Evolutionary conservation across 2,797 vertebrate species (phyloP), one percentile per base, ranked within the genome.

Genomic region (Peromyscus melanophrys): DNA sequence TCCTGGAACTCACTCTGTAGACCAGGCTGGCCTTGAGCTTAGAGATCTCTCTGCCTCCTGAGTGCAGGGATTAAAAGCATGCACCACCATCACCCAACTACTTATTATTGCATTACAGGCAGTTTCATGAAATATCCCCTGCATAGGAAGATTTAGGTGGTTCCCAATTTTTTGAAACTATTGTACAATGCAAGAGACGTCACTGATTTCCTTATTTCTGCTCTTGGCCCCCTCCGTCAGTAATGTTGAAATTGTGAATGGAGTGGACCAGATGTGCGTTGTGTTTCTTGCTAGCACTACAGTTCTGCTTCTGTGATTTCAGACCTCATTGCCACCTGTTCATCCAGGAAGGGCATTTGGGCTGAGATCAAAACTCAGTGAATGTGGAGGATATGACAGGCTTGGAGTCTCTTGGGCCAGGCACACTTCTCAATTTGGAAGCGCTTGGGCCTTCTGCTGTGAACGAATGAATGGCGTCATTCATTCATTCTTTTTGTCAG

Each of bases 141-240:
- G 25, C 23, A 57, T 85, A 81, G 19, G 81, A 90, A 97, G 65
- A 61, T 19, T 96, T 92, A 92, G 75, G 95, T 83, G 49, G 16
- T 92, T 96, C 96, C 96, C 84, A 84, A 1, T 86, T 88, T 90
- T 67, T 90, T 65, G 76, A 80, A 88, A 80, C 57, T 78, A 81
- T 19, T 82, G 1, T 40, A 21, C n/a, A 82, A 0, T 63, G 19
- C 69, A 89, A 52, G 25, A 76, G 46, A 34, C 59, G 95, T 63
- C 69, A 78, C n/a, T 76, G 89, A 80, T 94, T 94, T 87, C 57
- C 61, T 43, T 90, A 34, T 83, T 90, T 90, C 96, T n/a, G 8
- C 13, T 63, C 46, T 77, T 25, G n/a, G 86, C 88, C 40, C 25
- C 40, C 31, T 49, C 52, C 31, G 14, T 59, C 9, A 49, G 43